A percentile compares a stretch with the other conserved stretches of the same genome.
Evolutionary conservation across 2,797 vertebrate species (phyloP).

Genomic region (Tympanoctomys barrerae): DNA sequence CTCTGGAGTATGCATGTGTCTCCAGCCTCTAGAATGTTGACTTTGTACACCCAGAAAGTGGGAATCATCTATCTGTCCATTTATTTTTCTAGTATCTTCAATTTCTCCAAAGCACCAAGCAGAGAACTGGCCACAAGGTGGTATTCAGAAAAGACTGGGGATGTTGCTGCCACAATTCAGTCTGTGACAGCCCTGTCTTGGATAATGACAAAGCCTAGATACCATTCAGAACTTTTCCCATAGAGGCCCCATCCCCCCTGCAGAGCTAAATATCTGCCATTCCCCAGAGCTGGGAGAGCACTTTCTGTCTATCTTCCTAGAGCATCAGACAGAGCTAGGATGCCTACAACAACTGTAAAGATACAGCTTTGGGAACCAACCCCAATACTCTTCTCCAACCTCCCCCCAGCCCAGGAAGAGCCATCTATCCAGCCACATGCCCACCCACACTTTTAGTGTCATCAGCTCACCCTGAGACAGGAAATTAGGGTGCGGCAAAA

Average conservation of each 20-base stretch:
- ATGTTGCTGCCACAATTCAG: slow-evolving; percentile 10
- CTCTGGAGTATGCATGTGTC: not conserved
- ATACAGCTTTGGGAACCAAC: not conserved
- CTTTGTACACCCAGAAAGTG: not conserved
- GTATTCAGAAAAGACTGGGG: not conserved
- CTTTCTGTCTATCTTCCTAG: not conserved
- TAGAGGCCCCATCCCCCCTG: not conserved
- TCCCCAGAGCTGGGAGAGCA: not conserved
- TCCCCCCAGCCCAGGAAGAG: not conserved
- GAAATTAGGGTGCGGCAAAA: not conserved
- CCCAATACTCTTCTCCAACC: not conserved
- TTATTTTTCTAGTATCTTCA: slow-evolving; percentile 33
- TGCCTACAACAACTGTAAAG: not conserved
- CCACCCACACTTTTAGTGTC: not conserved
- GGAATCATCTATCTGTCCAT: not conserved
- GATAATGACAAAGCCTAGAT: not conserved
- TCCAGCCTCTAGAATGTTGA: not conserved
- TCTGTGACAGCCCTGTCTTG: not conserved
- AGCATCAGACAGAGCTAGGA: not conserved
- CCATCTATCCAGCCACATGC: not conserved
- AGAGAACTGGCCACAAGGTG: slow-evolving; percentile 23
- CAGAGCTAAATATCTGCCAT: not conserved
- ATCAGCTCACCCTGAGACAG: not conserved
- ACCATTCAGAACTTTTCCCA: not conserved
- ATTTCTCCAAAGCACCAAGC: not conserved